A percentile compares a stretch with the other conserved stretches of the same genome.
phyloP scores from a whole-genome alignment of 2,888 invertebrate genomes.

The Melanchra persicariae region DNA sequence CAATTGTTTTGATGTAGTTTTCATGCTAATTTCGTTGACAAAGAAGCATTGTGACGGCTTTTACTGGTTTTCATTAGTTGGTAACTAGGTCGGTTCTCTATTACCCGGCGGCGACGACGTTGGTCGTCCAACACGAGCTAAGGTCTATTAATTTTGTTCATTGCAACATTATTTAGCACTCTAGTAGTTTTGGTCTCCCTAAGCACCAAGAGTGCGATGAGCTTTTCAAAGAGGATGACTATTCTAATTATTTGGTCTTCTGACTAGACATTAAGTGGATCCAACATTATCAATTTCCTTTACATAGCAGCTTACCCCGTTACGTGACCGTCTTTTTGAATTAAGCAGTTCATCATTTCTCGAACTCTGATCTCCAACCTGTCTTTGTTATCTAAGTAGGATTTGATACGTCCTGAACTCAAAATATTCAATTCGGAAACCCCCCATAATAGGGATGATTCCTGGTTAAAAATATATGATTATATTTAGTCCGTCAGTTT shows the following conservation, averaged over 20 bases:
- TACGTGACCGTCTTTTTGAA: no score
- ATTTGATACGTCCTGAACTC: no score
- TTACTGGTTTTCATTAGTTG: constrained; percentile 27
- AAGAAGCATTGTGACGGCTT: constrained; percentile 31
- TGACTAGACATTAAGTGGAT: no score
- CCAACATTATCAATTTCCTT: no score
- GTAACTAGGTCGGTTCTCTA: constrained; percentile 17
- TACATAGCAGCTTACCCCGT: no score
- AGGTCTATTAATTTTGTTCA: constrained; percentile 16
- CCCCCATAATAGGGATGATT: no score
- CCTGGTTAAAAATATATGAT: no score
- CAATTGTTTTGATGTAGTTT: constrained; percentile 60
- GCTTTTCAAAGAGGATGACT: background rate
- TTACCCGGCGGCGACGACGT: constrained; percentile 23
- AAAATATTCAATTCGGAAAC: no score
- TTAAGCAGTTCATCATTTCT: no score
- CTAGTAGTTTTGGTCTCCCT: constrained; percentile 3
- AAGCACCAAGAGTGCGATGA: background rate
- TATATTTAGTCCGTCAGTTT: no score
- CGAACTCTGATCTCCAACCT: no score
- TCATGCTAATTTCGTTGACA: constrained; percentile 53
- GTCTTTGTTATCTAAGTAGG: no score
- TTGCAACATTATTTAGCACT: constrained; percentile 32
- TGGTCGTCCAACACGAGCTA: background rate
- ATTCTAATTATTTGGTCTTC: background rate